A percentile compares a stretch with the other conserved stretches of the same genome.
Evolutionary conservation across 2,797 vertebrate species (phyloP).

Genomic region (Micrastur ruficollis): DNA sequence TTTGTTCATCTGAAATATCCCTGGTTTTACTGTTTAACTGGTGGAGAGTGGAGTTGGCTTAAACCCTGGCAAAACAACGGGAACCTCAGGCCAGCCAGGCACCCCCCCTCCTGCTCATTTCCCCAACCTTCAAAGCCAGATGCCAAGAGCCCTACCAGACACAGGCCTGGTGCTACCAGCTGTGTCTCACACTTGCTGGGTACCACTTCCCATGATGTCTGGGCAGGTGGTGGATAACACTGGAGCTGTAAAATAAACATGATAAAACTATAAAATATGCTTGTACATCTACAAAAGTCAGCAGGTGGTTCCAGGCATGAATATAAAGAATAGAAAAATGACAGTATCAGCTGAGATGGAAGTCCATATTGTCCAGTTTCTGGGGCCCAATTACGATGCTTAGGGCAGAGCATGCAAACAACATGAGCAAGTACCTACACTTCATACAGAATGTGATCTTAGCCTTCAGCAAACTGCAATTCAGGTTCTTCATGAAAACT

Average conservation of each 20-base stretch:
- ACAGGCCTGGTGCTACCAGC: not conserved
- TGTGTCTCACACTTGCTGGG: rapidly evolving
- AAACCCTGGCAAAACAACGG: not conserved
- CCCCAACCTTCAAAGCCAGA: not conserved
- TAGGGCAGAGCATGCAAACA: not conserved
- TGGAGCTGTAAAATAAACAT: not conserved
- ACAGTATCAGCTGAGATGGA: not conserved
- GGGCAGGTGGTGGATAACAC: not conserved
- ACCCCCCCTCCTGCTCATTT: not conserved
- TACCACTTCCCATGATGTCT: not conserved
- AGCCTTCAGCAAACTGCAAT: not conserved
- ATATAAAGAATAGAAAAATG: not conserved
- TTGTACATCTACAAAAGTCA: not conserved
- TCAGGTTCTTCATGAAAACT: not conserved
- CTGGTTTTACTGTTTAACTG: not conserved
- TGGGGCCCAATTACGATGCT: not conserved
- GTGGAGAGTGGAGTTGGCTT: not conserved
- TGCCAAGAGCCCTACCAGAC: not conserved
- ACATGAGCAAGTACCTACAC: not conserved
- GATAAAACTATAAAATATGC: not conserved
- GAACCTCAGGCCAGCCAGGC: not conserved
- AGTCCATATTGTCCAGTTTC: not conserved
- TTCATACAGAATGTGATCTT: not conserved
- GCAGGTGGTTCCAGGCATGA: not conserved
- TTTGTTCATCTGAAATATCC: not conserved